These are phyloP conservation scores for Scleropages formosus DNA, from an alignment of 2,797 vertebrate species.

Conservation along the genomic window DNA sequence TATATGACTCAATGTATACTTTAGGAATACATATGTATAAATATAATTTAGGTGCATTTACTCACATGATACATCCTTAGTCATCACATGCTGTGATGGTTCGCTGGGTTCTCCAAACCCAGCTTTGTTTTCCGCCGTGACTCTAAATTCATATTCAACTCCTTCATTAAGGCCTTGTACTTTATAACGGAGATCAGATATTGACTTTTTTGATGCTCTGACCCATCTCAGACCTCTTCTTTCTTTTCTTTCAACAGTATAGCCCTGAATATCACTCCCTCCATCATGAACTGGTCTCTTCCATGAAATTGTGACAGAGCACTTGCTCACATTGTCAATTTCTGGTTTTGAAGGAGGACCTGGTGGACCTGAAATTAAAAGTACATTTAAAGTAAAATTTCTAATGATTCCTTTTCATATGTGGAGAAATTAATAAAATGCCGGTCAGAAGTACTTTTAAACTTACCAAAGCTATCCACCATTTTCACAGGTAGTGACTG, in stretches of 20 bases:
- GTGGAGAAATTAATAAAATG: background rate
- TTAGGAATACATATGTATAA: background rate
- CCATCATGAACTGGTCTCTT: slow-evolving; percentile 89
- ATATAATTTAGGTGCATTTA: slow-evolving; percentile 50
- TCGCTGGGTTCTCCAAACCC: slow-evolving; percentile 94
- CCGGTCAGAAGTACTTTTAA: slow-evolving; percentile 19
- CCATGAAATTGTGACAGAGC: slow-evolving; percentile 88
- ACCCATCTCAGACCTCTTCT: slow-evolving; percentile 95
- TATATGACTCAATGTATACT: background rate
- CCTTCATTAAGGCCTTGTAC: slow-evolving; percentile 90
- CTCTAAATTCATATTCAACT: slow-evolving; percentile 95
- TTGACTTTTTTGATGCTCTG: slow-evolving; percentile 86
- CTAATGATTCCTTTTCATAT: slow-evolving; percentile 25
- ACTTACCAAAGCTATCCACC: slow-evolving; percentile 91
- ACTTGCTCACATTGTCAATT: slow-evolving; percentile 87
- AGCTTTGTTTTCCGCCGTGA: slow-evolving; percentile 96
- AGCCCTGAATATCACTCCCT: slow-evolving; percentile 96
- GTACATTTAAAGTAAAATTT: slow-evolving; percentile 18
- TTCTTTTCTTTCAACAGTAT: slow-evolving; percentile 90
- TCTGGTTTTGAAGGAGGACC: slow-evolving; percentile 94
- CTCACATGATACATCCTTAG: slow-evolving; percentile 94
- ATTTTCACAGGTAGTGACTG: slow-evolving; percentile 92
- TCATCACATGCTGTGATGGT: slow-evolving; percentile 79
- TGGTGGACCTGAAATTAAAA: slow-evolving; percentile 72
- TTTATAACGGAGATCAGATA: slow-evolving; percentile 94